Evolutionary conservation across 2,888 invertebrate species (phyloP).

Genomic region (Agriopis leucophaearia): DNA sequence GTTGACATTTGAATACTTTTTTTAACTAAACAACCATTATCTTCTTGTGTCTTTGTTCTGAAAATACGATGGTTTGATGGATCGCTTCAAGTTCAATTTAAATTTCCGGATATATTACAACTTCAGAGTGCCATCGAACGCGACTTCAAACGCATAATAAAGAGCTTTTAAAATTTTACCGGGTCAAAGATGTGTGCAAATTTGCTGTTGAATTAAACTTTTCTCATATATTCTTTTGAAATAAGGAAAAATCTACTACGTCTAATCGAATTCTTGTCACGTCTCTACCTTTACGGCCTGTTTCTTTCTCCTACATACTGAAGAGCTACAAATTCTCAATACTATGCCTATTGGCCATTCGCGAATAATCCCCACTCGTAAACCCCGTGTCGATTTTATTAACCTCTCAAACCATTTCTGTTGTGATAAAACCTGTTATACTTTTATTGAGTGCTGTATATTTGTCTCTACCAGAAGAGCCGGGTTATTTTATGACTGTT

Average conservation of each 20-base stretch:
- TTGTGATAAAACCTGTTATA: constrained; percentile 60
- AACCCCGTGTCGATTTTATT: constrained; percentile 67
- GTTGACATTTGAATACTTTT: too few species aligned
- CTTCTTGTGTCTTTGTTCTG: too few species aligned
- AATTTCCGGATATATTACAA: constrained; percentile 39
- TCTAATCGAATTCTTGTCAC: constrained; percentile 64
- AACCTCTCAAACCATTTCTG: constrained; percentile 55
- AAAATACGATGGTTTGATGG: too few species aligned
- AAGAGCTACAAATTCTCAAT: constrained; percentile 52
- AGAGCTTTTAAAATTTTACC: constrained; percentile 42
- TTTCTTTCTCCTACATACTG: constrained; percentile 42
- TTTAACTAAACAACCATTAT: too few species aligned
- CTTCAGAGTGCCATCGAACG: constrained; percentile 36
- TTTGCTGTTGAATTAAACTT: too few species aligned
- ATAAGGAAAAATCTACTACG: background rate
- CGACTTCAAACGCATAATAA: constrained; percentile 40
- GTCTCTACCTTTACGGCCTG: constrained; percentile 62
- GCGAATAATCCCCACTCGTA: constrained; percentile 63
- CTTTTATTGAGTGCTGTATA: constrained; percentile 55
- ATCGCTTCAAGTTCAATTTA: background rate
- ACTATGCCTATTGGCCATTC: constrained; percentile 61
- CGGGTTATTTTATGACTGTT: constrained; percentile 58
- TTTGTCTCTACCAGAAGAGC: constrained; percentile 53
- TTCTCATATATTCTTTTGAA: too few species aligned
- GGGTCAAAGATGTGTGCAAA: too few species aligned